Evolutionary conservation across 2,113 vertebrate genomes (phyloP).

Genomic region (Ivindomyrus marchei): DNA sequence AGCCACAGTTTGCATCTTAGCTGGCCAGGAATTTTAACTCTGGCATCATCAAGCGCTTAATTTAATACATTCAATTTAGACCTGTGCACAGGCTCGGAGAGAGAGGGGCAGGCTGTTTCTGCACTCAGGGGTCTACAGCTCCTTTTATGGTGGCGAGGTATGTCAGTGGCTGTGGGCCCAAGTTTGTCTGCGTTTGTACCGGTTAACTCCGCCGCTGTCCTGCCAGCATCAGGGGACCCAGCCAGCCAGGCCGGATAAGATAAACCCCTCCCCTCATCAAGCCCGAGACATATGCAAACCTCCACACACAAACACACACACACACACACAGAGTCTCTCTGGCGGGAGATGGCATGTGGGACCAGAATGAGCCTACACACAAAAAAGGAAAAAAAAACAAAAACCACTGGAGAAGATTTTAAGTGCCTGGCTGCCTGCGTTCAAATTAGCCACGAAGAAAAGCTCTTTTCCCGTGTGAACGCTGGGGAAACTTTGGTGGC

Average conservation of each 20-base stretch:
- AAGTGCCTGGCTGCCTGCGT: neutral
- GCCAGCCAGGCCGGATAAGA: slow-evolving; percentile 69
- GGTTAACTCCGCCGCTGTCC: slow-evolving; percentile 41
- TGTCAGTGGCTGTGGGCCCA: slow-evolving; percentile 36
- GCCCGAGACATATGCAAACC: neutral
- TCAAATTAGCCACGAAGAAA: neutral
- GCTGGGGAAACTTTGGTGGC: neutral
- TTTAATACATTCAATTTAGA: slow-evolving; percentile 17
- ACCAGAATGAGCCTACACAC: neutral
- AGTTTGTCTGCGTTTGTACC: slow-evolving; percentile 19
- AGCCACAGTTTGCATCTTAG: neutral
- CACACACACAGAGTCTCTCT: slow-evolving; percentile 2
- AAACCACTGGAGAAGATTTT: neutral
- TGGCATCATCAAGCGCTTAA: neutral
- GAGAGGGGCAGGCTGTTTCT: neutral
- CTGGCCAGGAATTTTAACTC: neutral
- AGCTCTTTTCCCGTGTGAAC: neutral
- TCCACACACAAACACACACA: slow-evolving; percentile 16
- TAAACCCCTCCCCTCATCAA: slow-evolving; percentile 41
- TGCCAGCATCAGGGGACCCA: slow-evolving; percentile 54
- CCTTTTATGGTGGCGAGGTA: slow-evolving; percentile 59
- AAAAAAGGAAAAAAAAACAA: neutral
- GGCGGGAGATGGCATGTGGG: neutral
- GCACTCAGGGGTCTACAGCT: slow-evolving; percentile 26
- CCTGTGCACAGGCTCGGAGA: neutral